Conservation (phyloP, 2,888 invertebrate species). For the Camptogramma bilineatum region DNA sequence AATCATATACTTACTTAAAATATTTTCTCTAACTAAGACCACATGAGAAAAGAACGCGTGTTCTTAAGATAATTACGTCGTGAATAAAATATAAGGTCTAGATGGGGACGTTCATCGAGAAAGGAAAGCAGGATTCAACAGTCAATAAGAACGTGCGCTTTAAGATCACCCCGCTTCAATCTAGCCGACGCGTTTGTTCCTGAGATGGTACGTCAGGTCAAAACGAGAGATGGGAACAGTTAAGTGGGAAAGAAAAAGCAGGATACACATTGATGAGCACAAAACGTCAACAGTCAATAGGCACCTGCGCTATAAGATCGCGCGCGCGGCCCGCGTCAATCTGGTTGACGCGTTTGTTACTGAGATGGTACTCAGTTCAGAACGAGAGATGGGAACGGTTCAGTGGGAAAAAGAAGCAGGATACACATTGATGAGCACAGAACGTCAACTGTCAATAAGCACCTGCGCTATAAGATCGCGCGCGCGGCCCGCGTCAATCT, state of each 20-base stretch:
- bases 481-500: conserved; percentile 63
- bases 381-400: not conserved
- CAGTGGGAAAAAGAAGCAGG: not conserved
- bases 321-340: conserved; percentile 66
- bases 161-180: no score
- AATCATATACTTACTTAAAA: not conserved
- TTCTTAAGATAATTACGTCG: not conserved
- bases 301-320: conserved; percentile 64
- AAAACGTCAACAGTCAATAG: conserved; percentile 24
- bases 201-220: not conserved
- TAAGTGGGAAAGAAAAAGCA: no score
- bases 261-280: not conserved
- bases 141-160: no score
- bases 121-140: no score
- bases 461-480: conserved; percentile 80
- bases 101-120: no score
- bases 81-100: no score
- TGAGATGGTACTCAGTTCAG: conserved; percentile 98
- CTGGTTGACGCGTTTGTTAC: conserved; percentile 95
- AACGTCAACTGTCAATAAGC: conserved; percentile 44
- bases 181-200: conserved; percentile 88
- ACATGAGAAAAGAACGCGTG: not conserved
- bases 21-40: not conserved
- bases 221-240: not conserved
- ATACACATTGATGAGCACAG: not conserved